A percentile compares a stretch with the other conserved stretches of the same genome.
Evolutionary conservation across 2,888 invertebrate species (phyloP).

Genomic region (Polydrusus tereticollis): DNA sequence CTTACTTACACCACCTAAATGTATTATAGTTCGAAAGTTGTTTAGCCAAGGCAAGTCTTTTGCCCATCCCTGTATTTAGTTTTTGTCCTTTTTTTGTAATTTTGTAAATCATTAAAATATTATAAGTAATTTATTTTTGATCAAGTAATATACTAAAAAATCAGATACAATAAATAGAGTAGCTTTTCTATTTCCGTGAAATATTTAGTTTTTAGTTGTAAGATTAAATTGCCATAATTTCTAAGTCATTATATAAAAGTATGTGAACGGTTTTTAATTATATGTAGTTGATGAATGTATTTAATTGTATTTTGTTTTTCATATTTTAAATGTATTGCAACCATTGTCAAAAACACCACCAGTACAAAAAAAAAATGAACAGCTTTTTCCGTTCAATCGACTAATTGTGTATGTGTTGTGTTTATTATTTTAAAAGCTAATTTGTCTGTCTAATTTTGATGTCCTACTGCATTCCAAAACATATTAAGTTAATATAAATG

Average conservation of each 20-base stretch:
- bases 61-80: no score
- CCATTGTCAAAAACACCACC: conserved; percentile 23
- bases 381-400: neutral
- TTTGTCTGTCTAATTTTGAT: neutral
- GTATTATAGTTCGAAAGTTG: no score
- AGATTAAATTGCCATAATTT: conserved; percentile 13
- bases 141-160: neutral
- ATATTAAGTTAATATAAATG: no score
- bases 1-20: no score
- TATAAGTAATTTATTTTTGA: no score
- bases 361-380: conserved; percentile 30
- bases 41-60: no score
- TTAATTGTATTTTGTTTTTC: neutral
- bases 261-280: neutral
- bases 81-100: no score
- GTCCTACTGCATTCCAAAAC: no score
- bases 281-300: neutral
- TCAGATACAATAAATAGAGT: neutral
- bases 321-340: conserved; percentile 1
- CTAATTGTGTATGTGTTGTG: no score
- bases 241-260: conserved; percentile 11
- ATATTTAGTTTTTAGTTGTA: conserved; percentile 1
- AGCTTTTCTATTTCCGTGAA: conserved; percentile 20
- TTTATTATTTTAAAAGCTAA: neutral
- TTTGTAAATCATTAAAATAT: no score